Evolutionary conservation across 2,797 vertebrate genomes (phyloP).

Genomic region (Lacerta viridis): DNA sequence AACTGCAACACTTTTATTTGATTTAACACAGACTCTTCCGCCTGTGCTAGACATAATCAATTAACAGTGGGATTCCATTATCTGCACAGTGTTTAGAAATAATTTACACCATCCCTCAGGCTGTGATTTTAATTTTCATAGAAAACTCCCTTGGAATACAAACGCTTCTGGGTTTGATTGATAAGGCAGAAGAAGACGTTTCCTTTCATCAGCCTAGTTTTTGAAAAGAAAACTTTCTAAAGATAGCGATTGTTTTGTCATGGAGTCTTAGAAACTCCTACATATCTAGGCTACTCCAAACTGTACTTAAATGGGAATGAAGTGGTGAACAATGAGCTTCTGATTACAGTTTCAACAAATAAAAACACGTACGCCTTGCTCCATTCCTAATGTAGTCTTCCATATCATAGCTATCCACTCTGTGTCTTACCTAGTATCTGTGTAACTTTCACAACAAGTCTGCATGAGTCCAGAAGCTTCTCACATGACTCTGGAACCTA

Average conservation of each 20-base stretch:
- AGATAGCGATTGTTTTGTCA: not conserved
- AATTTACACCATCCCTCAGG: not conserved
- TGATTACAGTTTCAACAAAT: not conserved
- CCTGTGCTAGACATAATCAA: constrained; percentile 12
- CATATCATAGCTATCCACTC: not conserved
- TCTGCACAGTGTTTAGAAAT: constrained; percentile 25
- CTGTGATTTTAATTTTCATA: constrained; percentile 31
- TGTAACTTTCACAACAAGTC: not conserved
- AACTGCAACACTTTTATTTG: not conserved
- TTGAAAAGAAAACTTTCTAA: not conserved
- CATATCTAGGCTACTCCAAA: too few relatives aligned
- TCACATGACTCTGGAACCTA: constrained; percentile 1
- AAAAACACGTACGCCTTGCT: not conserved
- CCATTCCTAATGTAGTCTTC: not conserved
- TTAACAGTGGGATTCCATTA: constrained; percentile 39
- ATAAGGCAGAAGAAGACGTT: not conserved
- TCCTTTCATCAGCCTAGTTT: not conserved
- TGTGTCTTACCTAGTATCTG: not conserved
- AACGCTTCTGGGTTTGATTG: not conserved
- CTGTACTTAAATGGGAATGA: not conserved
- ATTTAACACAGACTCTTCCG: constrained; percentile 13
- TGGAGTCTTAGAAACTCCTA: not conserved
- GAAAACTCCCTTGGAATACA: constrained; percentile 1
- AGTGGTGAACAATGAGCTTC: not conserved
- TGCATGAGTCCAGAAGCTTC: not conserved